Conservation (phyloP, 1,140 invertebrate genomes). For the Copidosoma floridanum region DNA sequence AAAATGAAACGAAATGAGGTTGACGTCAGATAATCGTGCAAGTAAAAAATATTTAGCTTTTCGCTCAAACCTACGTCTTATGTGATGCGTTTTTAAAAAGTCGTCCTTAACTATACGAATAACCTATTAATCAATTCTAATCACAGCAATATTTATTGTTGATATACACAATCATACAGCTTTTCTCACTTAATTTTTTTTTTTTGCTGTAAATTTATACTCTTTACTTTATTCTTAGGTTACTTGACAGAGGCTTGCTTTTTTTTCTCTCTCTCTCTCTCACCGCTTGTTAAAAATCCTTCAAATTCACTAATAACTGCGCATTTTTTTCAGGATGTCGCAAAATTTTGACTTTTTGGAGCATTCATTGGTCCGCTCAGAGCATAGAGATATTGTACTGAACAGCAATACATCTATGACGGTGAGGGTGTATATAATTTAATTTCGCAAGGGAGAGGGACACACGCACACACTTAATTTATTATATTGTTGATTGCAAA, state of each 20-base stretch:
- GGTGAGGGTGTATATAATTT: too few relatives aligned
- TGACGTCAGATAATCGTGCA: neutral
- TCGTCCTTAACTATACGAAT: constrained; percentile 53
- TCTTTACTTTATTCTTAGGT: constrained; percentile 10
- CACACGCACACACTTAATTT: too few relatives aligned
- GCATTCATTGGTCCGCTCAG: neutral
- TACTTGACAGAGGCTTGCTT: constrained; percentile 32
- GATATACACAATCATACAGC: constrained; percentile 57
- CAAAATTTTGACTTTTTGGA: neutral
- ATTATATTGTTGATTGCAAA: constrained; percentile 1
- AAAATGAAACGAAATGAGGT: neutral
- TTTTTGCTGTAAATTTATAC: constrained; percentile 24
- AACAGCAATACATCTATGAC: too few relatives aligned
- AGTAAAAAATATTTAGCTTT: constrained; percentile 9
- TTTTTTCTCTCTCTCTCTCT: constrained; percentile 21
- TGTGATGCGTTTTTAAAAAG: constrained; percentile 45
- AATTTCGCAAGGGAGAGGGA: too few relatives aligned
- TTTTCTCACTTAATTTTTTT: constrained; percentile 51
- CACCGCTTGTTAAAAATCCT: too few relatives aligned
- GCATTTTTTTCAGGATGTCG: too few relatives aligned
- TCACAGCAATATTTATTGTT: constrained; percentile 60
- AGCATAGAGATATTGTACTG: neutral
- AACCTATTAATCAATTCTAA: constrained; percentile 56
- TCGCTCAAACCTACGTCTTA: constrained; percentile 8
- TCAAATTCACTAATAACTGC: too few relatives aligned